Percentiles rank a stretch among this genome's conserved stretches.
Conservation (phyloP, 2,888 invertebrate genomes). For the Chorisops tibialis region DNA sequence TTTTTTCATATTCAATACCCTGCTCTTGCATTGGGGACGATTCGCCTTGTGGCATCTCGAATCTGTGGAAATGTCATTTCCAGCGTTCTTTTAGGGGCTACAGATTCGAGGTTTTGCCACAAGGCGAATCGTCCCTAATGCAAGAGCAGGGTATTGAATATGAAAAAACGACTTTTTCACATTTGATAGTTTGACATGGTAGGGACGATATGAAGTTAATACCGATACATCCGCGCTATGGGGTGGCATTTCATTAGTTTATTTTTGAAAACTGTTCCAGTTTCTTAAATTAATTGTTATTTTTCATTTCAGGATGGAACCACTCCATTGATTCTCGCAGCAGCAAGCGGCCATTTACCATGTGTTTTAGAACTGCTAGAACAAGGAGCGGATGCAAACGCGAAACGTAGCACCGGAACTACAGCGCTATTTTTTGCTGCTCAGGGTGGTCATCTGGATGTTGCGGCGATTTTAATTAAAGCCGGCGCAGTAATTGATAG, state of each 20-base stretch:
- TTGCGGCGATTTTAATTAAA: slow-evolving; percentile 73
- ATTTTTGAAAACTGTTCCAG: neutral
- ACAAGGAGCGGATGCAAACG: slow-evolving; percentile 87
- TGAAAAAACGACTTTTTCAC: too few relatives aligned
- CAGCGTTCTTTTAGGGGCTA: too few relatives aligned
- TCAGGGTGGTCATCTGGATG: slow-evolving; percentile 85
- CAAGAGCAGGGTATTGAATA: too few relatives aligned
- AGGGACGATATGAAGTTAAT: too few relatives aligned
- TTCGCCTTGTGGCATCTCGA: too few relatives aligned
- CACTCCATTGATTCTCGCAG: slow-evolving; percentile 86
- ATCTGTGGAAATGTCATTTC: too few relatives aligned
- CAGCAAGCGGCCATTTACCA: slow-evolving; percentile 85
- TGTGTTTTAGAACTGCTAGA: slow-evolving; percentile 83
- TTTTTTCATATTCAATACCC: too few relatives aligned
- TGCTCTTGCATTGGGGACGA: too few relatives aligned
- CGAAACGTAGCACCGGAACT: slow-evolving; percentile 85
- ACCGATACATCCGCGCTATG: too few relatives aligned
- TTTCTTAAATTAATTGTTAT: neutral
- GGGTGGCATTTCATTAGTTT: neutral
- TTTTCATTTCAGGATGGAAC: slow-evolving; percentile 77
- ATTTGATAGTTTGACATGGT: too few relatives aligned
- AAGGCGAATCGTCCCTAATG: too few relatives aligned
- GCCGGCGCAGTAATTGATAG: slow-evolving; percentile 75
- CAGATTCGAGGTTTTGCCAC: too few relatives aligned
- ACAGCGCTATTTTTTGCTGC: slow-evolving; percentile 92